Base-by-base conservation (phyloP, 1,140 invertebrate species). In the Bombus impatiens region DNA sequence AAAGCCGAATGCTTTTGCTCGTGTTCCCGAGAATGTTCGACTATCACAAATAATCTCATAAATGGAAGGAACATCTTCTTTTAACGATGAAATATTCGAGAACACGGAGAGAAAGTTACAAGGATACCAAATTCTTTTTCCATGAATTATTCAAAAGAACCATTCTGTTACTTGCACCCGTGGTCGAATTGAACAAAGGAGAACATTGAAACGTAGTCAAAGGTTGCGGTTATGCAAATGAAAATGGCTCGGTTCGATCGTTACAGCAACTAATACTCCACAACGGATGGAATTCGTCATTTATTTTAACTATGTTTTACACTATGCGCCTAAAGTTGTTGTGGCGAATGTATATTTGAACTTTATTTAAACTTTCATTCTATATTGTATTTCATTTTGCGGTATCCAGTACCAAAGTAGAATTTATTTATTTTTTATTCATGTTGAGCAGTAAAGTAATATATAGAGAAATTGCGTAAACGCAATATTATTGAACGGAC, bases 191-290 rank as follows among this genome's bases (percentile, higher is more conserved):
- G 68, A 8, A 84, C 80, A 84, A 87, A 80, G 44, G 65, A 68
- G n/a, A 83, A 75, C 59, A 87, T 32, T 44, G 22, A 1, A 28
- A 47, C 65, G 65, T 32, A 25, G n/a, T 67, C 37, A 67, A 83
- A 84, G 86, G 75, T 87, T 75, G 86, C 32, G 87, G 86, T 87
- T 88, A 87, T 88, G 75, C 59, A 87, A 88, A 87, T 88, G 86
- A 62, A 74, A 83, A 70, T 68, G 47, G 37, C 53, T 59, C 35
- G 81, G 75, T 71, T 68, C 79, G 74, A 35, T 87, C n/a, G 74
- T 78, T 87, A 74, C 81, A 47, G 35, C 59, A 87, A 82, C 79
- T 40, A 53, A 78, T 53, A 18, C 75, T 68, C 47, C 68, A n/a
- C 44, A 53, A 42, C 37, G 8, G 13, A n/a, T 35, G 10, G 37